Conservation (phyloP, 2,888 invertebrate genomes). For the Oxycera nigricornis region DNA sequence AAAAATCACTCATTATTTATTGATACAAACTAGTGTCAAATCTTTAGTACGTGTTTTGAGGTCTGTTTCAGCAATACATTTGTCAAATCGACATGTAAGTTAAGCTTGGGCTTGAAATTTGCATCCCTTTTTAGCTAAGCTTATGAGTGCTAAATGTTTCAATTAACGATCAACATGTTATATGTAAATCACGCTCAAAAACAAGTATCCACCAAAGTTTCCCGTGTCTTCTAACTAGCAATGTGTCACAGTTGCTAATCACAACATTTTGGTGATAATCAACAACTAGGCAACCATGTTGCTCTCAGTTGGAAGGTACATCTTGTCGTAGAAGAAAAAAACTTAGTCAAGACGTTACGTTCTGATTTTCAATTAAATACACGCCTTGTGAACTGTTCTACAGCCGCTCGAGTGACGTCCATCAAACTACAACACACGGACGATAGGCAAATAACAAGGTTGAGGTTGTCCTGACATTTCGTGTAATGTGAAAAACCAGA, state of each 20-base stretch:
- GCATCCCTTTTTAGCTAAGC: too few relatives aligned
- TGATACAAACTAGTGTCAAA: too few relatives aligned
- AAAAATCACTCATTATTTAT: too few relatives aligned
- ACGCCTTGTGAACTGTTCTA: conserved; percentile 1
- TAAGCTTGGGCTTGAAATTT: too few relatives aligned
- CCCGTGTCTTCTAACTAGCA: background rate
- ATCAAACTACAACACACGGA: conserved; percentile 29
- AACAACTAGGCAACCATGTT: conserved; percentile 22
- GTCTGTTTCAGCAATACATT: too few relatives aligned
- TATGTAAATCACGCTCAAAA: background rate
- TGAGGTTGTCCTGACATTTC: conserved; percentile 34
- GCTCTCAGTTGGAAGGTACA: background rate
- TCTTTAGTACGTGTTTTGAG: too few relatives aligned
- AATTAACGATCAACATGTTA: too few relatives aligned
- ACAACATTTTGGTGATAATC: conserved; percentile 10
- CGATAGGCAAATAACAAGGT: conserved; percentile 35
- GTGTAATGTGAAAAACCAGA: conserved; percentile 9
- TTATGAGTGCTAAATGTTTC: too few relatives aligned
- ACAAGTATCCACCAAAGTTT: conserved; percentile 1
- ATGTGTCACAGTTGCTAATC: conserved; percentile 8
- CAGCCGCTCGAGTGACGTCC: conserved; percentile 24
- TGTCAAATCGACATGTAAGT: too few relatives aligned
- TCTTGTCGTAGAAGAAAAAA: background rate
- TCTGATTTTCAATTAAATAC: conserved; percentile 20
- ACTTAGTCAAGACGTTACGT: background rate